Evolutionary conservation across 2,888 invertebrate genomes (phyloP), one percentile per base, ranked within the genome.

Genomic region (Baronia brevicornis): DNA sequence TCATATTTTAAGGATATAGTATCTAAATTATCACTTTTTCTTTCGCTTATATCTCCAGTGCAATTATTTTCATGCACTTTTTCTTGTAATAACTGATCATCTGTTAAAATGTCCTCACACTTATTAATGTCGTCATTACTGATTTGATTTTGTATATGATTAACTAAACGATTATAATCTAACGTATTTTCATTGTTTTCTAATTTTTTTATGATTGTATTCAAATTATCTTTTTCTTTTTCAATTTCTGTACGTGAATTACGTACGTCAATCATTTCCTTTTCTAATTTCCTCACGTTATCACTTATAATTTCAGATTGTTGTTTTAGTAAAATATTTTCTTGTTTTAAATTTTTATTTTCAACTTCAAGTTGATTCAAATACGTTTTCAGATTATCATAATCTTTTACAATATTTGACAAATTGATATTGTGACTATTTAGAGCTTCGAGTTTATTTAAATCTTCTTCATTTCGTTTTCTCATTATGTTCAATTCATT

Each of bases 241-340:
- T 86, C 86, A 21, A 88, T 71, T 41, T 82, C 72, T 1, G 65
- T 48, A 45, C 88, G 86, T 2, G 86, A 85, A 28, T 74, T 60
- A 38, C 80, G 72, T 1, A 88, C 53, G 22, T 73, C 66, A 28
- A 61, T 54, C 20, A 84, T 61, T 67, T 84, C 78, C n/a, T 5
- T 43, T 59, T 84, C 75, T 22, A 82, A 54, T 23, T 51, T 46
- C 45, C 62, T 62, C 8, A 77, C 60, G 51, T 62, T 63, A 9
- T 46, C 51, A 2, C 59, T 44, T 28, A 67, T 58, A 13, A 38
- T 46, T 33, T 61, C 56, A 32, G 55, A 52, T 40, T 60, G 54
- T 15, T 43, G 49, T 41, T 65, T 73, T 5, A 67, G 49, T 8
- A 54, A 52, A n/a, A 46, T 48, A 41, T 79, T 80, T 59, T 80